phyloP scores from a whole-genome alignment of 2,797 vertebrate species.

The Echiichthys vipera region DNA sequence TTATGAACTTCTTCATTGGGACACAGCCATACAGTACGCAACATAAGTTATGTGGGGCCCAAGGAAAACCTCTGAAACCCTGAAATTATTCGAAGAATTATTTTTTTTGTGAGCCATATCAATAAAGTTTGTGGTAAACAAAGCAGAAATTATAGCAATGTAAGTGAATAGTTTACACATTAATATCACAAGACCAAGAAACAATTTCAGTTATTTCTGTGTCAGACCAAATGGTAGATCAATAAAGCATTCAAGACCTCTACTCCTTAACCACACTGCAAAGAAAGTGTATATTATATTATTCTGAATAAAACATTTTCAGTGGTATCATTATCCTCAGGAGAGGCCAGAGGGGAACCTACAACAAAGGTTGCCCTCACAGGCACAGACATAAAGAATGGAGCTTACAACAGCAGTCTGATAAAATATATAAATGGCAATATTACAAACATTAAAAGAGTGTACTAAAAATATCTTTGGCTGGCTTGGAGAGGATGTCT shows the following conservation, averaged over 20 bases:
- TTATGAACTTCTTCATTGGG: slow-evolving; percentile 1
- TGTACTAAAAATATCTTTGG: not conserved
- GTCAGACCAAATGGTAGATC: not conserved
- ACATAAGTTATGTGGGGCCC: not conserved
- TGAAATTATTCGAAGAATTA: not conserved
- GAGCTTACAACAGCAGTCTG: not conserved
- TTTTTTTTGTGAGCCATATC: not conserved
- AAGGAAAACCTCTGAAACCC: slow-evolving; percentile 2
- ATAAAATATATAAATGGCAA: slow-evolving; percentile 35
- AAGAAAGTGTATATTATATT: not conserved
- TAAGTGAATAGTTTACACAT: not conserved
- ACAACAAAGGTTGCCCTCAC: slow-evolving; percentile 7
- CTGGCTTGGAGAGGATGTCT: not conserved
- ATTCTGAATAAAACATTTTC: slow-evolving; percentile 9
- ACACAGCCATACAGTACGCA: not conserved
- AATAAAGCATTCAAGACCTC: not conserved
- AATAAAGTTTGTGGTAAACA: not conserved
- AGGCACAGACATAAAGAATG: slow-evolving; percentile 19
- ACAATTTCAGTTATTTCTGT: not conserved
- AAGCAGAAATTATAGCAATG: not conserved
- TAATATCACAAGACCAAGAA: not conserved
- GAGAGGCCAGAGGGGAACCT: slow-evolving; percentile 29
- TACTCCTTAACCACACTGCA: not conserved
- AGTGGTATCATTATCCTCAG: not conserved
- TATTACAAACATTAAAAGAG: slow-evolving; percentile 13